phyloP scores from a whole-genome alignment of 1,140 invertebrate species.

The Antheraea mylitta region DNA sequence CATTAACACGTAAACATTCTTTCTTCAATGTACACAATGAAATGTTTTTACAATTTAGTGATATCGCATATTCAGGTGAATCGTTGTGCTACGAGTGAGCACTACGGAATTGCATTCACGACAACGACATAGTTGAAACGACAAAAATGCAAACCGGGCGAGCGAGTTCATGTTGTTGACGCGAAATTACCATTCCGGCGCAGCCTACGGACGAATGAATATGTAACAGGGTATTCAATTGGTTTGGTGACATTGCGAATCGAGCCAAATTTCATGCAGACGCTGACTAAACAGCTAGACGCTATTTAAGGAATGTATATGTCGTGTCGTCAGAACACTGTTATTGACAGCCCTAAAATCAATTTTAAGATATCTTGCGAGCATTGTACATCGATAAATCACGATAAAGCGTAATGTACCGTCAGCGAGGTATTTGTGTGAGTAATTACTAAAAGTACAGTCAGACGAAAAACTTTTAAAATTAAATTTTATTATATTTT shows the following conservation, averaged over 20 bases:
- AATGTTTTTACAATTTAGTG: constrained; percentile 18
- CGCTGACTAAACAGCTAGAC: not conserved
- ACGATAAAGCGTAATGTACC: no score
- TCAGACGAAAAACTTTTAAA: no score
- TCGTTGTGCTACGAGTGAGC: constrained; percentile 21
- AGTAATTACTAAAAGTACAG: no score
- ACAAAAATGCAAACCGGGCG: constrained; percentile 61
- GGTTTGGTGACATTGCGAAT: constrained; percentile 42
- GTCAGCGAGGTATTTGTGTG: no score
- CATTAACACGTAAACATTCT: not conserved
- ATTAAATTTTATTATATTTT: no score
- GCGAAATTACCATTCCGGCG: constrained; percentile 64
- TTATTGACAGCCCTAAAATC: not conserved
- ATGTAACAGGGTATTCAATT: constrained; percentile 60
- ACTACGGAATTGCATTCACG: constrained; percentile 42
- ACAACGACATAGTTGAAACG: constrained; percentile 37
- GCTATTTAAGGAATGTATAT: not conserved
- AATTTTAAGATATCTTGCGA: not conserved
- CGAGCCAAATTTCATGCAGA: constrained; percentile 16
- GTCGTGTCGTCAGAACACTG: not conserved
- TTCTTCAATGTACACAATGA: not conserved
- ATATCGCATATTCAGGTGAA: constrained; percentile 33
- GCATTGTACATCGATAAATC: no score
- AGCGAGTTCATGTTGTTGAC: constrained; percentile 50
- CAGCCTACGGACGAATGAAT: constrained; percentile 64